These are phyloP conservation scores for Cephalotes varians DNA, from an alignment of 2,888 invertebrate genomes.

Conservation along the genomic window DNA sequence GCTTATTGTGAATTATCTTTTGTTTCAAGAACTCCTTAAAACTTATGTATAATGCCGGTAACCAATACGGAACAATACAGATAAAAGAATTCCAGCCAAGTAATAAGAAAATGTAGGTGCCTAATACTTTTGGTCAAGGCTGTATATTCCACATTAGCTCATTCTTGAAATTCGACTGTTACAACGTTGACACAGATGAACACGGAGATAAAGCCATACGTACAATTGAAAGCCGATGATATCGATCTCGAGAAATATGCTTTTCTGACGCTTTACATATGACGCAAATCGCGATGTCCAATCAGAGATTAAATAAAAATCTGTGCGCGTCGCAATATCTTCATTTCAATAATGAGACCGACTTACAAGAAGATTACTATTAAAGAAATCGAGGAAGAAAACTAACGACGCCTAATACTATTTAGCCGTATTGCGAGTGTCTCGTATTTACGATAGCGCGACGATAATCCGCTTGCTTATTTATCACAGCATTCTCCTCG, in stretches of 20 bases:
- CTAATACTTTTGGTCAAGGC: too few species aligned
- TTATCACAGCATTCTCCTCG: not conserved
- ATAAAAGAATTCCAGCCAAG: too few species aligned
- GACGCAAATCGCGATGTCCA: not conserved
- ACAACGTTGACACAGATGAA: not conserved
- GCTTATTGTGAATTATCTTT: too few species aligned
- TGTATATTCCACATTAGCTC: not conserved
- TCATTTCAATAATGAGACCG: not conserved
- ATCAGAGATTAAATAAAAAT: not conserved
- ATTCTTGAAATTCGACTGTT: not conserved
- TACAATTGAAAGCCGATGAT: not conserved
- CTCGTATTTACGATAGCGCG: not conserved
- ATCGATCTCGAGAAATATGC: not conserved
- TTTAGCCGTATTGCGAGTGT: not conserved
- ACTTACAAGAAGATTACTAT: too few species aligned
- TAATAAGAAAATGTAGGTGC: too few species aligned
- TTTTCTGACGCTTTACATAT: not conserved
- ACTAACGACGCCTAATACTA: not conserved
- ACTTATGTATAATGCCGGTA: too few species aligned
- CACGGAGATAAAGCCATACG: not conserved
- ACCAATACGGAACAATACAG: too few species aligned
- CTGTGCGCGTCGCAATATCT: not conserved
- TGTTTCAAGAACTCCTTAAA: too few species aligned
- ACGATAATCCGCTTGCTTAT: not conserved
- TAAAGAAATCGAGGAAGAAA: not conserved